phyloP scores from a whole-genome alignment of 64 coral and sea anemone species.

The Exaiptasia diaphana region DNA sequence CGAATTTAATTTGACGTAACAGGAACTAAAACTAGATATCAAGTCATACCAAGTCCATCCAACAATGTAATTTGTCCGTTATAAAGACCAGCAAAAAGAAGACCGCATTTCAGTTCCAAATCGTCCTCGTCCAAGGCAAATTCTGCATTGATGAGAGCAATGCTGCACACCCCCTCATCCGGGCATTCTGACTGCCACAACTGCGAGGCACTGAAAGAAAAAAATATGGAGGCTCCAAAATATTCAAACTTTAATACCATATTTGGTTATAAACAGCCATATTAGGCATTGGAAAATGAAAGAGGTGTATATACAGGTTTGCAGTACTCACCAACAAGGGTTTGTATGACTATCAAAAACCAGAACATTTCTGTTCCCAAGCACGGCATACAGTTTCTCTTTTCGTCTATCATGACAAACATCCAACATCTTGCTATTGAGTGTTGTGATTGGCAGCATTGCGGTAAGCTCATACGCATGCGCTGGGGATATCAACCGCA shows the following conservation, averaged over 20 bases:
- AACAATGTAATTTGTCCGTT: conserved; percentile 90
- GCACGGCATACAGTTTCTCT: conserved; percentile 78
- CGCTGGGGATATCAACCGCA: conserved; percentile 77
- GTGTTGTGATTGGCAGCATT: conserved; percentile 72
- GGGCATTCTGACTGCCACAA: conserved; percentile 73
- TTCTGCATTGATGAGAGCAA: conserved; percentile 79
- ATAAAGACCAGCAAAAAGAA: conserved; percentile 86
- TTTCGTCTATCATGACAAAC: conserved; percentile 69
- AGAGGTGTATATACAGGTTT: neutral
- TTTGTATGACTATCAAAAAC: conserved; percentile 81
- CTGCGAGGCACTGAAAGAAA: conserved; percentile 63
- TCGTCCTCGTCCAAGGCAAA: conserved; percentile 46
- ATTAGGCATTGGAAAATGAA: too few relatives aligned
- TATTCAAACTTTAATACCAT: too few relatives aligned
- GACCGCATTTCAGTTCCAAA: conserved; percentile 39
- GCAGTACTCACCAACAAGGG: conserved; percentile 77
- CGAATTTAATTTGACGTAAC: too few relatives aligned
- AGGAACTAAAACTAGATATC: too few relatives aligned
- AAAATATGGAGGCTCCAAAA: too few relatives aligned
- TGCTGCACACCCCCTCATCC: conserved; percentile 82
- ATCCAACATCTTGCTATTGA: conserved; percentile 63
- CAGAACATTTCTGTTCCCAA: conserved; percentile 57
- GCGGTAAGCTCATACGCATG: conserved; percentile 76
- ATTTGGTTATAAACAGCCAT: too few relatives aligned
- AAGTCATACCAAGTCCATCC: conserved; percentile 69